A percentile compares a stretch with the other conserved stretches of the same genome.
Conservation (phyloP, 2,113 vertebrate species). For the Paracanthobrama guichenoti region DNA sequence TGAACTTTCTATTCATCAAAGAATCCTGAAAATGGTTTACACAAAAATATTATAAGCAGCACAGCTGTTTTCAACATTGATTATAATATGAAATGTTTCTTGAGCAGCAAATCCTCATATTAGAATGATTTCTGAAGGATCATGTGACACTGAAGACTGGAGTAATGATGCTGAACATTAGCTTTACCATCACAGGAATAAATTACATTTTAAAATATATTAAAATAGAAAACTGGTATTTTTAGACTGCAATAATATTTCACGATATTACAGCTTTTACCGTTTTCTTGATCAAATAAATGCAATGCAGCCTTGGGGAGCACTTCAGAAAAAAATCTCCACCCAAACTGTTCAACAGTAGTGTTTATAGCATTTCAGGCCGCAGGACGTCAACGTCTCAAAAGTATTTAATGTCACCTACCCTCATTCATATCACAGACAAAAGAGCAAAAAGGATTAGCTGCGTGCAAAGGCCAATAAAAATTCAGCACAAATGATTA, state of each 20-base stretch:
- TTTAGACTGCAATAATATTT: neutral
- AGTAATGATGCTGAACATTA: neutral
- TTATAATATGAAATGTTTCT: neutral
- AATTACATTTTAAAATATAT: neutral
- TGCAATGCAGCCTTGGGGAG: neutral
- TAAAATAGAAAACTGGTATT: neutral
- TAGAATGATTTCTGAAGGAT: neutral
- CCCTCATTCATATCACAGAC: neutral
- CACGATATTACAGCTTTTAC: neutral
- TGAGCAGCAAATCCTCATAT: neutral
- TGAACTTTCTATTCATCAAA: neutral
- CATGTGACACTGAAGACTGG: neutral
- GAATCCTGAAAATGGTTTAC: neutral
- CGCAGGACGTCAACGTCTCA: neutral
- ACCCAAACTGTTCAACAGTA: neutral
- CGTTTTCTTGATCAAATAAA: neutral
- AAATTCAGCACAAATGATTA: neutral
- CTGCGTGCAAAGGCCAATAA: neutral
- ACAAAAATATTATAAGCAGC: neutral
- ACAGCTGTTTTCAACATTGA: neutral
- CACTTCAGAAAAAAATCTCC: neutral
- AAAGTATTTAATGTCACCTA: neutral
- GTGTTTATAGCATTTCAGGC: neutral
- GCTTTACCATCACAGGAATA: too few relatives aligned
- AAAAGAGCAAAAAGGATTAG: neutral